Conservation (phyloP, 2,797 vertebrate species). For the Rhabdophis nuchalis region DNA sequence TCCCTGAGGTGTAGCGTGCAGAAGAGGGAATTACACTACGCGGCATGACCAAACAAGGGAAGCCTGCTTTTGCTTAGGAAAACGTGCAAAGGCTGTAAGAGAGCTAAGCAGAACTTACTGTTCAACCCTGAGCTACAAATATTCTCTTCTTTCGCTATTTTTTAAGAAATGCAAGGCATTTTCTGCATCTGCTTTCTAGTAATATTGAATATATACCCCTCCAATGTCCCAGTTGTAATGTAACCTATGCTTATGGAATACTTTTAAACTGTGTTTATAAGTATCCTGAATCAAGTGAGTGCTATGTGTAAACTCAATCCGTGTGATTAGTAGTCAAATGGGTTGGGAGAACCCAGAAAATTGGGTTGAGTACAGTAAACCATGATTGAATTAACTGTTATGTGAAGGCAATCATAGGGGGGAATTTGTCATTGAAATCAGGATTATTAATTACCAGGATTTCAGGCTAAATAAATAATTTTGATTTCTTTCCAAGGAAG, state of each 20-base stretch:
- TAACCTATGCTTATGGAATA: neutral
- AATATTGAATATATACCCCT: neutral
- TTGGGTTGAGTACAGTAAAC: neutral
- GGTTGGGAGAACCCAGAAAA: neutral
- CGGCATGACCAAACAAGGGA: neutral
- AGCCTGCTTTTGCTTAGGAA: neutral
- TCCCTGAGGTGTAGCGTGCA: neutral
- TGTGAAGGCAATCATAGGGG: neutral
- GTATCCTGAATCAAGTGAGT: neutral
- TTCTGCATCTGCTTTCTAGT: neutral
- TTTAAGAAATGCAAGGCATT: neutral
- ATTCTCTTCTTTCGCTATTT: neutral
- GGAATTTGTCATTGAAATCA: neutral
- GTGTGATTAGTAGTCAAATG: neutral
- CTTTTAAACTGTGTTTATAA: neutral
- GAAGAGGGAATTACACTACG: neutral
- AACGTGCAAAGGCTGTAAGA: neutral
- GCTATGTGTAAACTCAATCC: neutral
- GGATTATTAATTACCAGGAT: neutral
- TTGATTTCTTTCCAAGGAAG: neutral
- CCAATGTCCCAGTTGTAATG: neutral
- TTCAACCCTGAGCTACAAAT: neutral
- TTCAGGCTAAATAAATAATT: neutral
- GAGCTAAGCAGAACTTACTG: neutral
- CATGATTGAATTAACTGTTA: neutral